Percentiles rank a stretch among this genome's conserved stretches.
These are phyloP conservation scores for Dromas ardeola DNA, from an alignment of 2,113 vertebrate genomes.

Conservation along the genomic window DNA sequence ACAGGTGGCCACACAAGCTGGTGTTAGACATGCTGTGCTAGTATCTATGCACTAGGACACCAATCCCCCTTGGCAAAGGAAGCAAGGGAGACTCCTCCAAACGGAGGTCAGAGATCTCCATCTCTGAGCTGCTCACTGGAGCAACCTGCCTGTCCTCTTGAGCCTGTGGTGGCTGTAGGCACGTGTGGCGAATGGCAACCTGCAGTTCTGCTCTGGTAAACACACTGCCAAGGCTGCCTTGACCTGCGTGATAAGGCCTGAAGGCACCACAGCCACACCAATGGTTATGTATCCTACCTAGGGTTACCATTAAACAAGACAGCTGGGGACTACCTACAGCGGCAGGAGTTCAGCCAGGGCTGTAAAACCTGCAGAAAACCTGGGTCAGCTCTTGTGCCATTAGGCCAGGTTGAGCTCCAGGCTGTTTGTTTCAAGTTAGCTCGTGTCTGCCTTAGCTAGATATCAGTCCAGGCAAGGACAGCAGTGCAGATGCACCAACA, in stretches of 20 bases:
- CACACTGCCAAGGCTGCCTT: accelerated
- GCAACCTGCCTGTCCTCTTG: neutral
- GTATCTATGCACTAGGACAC: neutral
- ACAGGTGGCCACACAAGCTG: neutral
- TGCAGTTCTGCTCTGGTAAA: neutral
- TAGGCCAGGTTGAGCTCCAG: neutral
- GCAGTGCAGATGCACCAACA: accelerated
- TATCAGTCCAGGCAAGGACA: neutral
- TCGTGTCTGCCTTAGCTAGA: neutral
- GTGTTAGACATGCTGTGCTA: neutral
- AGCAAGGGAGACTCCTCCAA: neutral
- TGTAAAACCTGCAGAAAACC: neutral
- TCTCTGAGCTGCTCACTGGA: neutral
- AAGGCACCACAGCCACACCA: neutral
- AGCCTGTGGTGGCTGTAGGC: neutral
- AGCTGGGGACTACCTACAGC: neutral
- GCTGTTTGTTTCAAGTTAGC: neutral
- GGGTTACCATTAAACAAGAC: neutral
- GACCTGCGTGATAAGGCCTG: neutral
- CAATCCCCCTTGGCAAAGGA: neutral
- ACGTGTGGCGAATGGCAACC: neutral
- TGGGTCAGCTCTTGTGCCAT: accelerated
- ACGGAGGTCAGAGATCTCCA: neutral
- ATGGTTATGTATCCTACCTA: neutral
- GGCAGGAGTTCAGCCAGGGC: neutral